These are phyloP conservation scores for Crotalus helleri DNA, from an alignment of 2,113 vertebrate species.

Conservation along the genomic window DNA sequence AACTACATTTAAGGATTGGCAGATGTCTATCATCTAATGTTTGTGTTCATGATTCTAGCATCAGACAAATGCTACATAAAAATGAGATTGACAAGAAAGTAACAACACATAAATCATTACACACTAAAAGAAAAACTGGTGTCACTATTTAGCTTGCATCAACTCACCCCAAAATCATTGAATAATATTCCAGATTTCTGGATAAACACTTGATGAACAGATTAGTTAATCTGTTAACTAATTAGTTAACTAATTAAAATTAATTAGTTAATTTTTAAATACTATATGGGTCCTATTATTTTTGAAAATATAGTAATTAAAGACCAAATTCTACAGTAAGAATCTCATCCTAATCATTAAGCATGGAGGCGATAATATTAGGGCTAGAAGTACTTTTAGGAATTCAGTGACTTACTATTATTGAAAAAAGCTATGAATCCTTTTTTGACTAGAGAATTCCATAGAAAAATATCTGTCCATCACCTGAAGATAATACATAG, in stretches of 20 bases:
- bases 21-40: neutral
- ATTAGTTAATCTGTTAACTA: neutral
- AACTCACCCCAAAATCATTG: neutral
- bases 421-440: neutral
- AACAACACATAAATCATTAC: neutral
- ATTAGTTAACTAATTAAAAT: too few relatives aligned
- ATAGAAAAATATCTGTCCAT: neutral
- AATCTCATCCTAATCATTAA: neutral
- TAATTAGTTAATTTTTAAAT: neutral
- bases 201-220: neutral
- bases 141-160: neutral
- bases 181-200: neutral
- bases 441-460: neutral
- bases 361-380: neutral
- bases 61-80: neutral
- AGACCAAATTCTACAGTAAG: neutral
- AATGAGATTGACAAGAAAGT: neutral
- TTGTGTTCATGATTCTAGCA: neutral
- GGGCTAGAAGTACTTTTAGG: neutral
- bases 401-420: neutral
- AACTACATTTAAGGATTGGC: neutral
- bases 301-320: neutral
- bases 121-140: neutral
- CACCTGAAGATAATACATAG: neutral
- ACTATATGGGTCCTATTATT: neutral